These are phyloP conservation scores for Neosalanx taihuensis DNA, from an alignment of 2,797 vertebrate genomes.

Conservation along the genomic window DNA sequence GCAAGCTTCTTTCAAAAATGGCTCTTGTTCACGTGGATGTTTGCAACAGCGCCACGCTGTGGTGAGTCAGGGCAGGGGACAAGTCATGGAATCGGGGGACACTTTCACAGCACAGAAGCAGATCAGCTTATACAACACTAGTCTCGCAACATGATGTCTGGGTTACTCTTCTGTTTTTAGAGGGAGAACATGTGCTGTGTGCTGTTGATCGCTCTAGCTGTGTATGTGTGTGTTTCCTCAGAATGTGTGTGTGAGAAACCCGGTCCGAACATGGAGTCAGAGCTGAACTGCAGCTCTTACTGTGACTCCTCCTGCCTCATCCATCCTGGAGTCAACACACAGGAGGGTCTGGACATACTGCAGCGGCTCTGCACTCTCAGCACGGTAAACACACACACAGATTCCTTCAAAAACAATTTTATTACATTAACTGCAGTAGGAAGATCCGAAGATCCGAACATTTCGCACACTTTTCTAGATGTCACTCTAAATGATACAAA, in stretches of 20 bases:
- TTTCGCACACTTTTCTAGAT: background rate
- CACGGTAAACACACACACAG: conserved; percentile 67
- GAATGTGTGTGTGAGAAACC: conserved; percentile 65
- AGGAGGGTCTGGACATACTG: conserved; percentile 71
- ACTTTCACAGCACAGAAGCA: background rate
- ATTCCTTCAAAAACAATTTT: background rate
- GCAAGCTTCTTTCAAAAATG: background rate
- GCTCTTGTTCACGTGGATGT: background rate
- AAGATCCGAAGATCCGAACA: background rate
- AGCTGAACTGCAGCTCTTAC: conserved; percentile 88
- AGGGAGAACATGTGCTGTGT: background rate
- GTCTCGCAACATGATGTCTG: background rate
- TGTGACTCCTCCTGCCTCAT: conserved; percentile 78
- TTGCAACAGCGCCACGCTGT: conserved; percentile 59
- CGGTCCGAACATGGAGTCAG: conserved; percentile 77
- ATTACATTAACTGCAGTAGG: background rate
- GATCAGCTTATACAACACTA: background rate
- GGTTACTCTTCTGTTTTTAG: background rate
- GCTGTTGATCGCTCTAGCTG: background rate
- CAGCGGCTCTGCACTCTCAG: conserved; percentile 83
- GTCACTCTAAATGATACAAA: background rate
- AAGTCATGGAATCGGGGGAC: conserved; percentile 15
- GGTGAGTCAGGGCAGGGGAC: conserved; percentile 29
- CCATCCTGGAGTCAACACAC: conserved; percentile 69
- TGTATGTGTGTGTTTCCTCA: conserved; percentile 25